Conservation (phyloP, 35 echinoderm and acorn worm species). For the Hemicentrotus pulcherrimus region DNA sequence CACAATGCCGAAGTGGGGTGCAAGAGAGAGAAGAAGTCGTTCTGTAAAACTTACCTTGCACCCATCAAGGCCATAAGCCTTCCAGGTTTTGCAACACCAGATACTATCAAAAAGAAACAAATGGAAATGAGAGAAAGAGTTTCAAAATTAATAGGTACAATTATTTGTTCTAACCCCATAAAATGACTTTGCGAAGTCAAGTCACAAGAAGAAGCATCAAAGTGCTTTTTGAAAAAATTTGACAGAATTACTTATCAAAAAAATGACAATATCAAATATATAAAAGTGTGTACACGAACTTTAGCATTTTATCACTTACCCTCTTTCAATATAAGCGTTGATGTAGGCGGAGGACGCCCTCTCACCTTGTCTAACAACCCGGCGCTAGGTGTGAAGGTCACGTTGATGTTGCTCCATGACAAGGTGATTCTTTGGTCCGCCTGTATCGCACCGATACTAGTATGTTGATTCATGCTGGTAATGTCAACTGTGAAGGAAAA, state of each 20-base stretch:
- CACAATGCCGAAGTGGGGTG: too few relatives aligned
- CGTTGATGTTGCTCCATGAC: slow-evolving; percentile 30
- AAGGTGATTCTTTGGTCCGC: neutral
- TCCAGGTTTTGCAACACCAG: slow-evolving; percentile 13
- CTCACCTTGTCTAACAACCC: neutral
- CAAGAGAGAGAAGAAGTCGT: neutral
- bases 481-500: too few relatives aligned
- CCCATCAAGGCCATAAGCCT: slow-evolving; percentile 39
- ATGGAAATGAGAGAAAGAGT: neutral
- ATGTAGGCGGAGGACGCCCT: neutral
- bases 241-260: neutral
- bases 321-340: slow-evolving; percentile 26
- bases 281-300: neutral
- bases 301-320: neutral
- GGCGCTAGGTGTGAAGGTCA: neutral
- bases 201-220: too few relatives aligned
- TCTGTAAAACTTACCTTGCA: neutral
- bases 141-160: neutral
- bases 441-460: neutral
- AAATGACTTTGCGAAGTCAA: too few relatives aligned
- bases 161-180: neutral
- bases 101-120: neutral
- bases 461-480: neutral
- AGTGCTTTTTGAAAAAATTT: neutral
- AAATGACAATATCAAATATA: neutral